phyloP scores from a whole-genome alignment of 2,888 invertebrate genomes.

The Hemistola chrysoprasaria region DNA sequence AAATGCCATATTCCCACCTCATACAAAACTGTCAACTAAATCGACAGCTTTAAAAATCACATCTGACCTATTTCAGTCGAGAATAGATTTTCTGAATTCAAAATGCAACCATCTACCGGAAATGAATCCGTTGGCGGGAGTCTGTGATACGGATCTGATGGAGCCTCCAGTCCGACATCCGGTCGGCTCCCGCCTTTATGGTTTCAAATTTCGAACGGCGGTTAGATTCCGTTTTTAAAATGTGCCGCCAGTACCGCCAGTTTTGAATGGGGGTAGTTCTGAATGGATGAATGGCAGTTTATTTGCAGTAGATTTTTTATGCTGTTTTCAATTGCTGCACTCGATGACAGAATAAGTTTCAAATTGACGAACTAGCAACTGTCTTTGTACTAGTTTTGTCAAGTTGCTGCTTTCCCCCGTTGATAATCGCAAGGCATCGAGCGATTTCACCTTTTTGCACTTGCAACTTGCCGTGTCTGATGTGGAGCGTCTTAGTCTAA shows the following conservation, averaged over 20 bases:
- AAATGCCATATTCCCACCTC: too few species aligned
- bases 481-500: too few species aligned
- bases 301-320: slow-evolving; percentile 10
- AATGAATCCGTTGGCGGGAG: slow-evolving; percentile 76
- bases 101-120: slow-evolving; percentile 74
- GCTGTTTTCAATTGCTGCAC: too few species aligned
- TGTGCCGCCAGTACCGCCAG: slow-evolving; percentile 16
- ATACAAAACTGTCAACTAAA: slow-evolving; percentile 31
- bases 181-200: slow-evolving; percentile 74
- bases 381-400: too few species aligned
- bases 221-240: slow-evolving; percentile 36
- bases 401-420: too few species aligned
- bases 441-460: too few species aligned
- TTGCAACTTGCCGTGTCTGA: too few species aligned
- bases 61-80: slow-evolving; percentile 52
- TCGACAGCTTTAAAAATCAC: slow-evolving; percentile 41
- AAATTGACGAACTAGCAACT: background rate
- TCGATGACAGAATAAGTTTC: too few species aligned
- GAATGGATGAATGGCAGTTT: too few species aligned
- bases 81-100: slow-evolving; percentile 68
- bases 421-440: too few species aligned
- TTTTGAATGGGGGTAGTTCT: slow-evolving; percentile 7
- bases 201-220: slow-evolving; percentile 68
- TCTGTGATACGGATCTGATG: slow-evolving; percentile 78
- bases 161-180: slow-evolving; percentile 70